Percentiles rank a stretch among this genome's conserved stretches.
phyloP scores from a whole-genome alignment of 2,113 vertebrate species.

The Callorhinus ursinus region DNA sequence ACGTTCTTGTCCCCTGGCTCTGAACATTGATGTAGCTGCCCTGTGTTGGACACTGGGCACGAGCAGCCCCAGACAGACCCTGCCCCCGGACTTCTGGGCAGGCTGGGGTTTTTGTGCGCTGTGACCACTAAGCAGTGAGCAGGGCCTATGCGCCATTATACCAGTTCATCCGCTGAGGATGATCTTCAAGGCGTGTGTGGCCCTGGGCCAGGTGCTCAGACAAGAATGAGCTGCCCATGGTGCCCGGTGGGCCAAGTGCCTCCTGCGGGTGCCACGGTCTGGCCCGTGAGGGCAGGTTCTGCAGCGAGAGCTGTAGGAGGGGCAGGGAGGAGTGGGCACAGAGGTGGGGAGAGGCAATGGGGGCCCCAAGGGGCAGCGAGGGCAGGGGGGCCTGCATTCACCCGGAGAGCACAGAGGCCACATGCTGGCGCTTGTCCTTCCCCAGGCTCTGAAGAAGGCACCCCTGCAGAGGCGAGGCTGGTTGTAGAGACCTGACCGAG shows the following conservation, averaged over 20 bases:
- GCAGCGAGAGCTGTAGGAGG: not conserved
- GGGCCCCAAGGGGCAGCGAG: not conserved
- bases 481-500: accelerated
- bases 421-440: not conserved
- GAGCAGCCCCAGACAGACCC: not conserved
- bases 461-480: not conserved
- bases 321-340: not conserved
- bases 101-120: not conserved
- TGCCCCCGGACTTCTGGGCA: not conserved
- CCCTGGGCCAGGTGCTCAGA: not conserved
- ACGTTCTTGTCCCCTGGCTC: not conserved
- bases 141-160: not conserved
- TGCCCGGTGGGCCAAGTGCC: not conserved
- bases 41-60: not conserved
- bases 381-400: not conserved
- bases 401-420: not conserved
- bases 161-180: not conserved
- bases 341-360: not conserved
- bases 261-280: accelerated
- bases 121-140: not conserved
- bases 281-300: not conserved
- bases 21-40: accelerated
- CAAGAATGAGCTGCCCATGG: not conserved
- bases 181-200: not conserved
- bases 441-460: not conserved